Conservation (phyloP, 1,140 invertebrate species). For the Hylaeus anthracinus region DNA sequence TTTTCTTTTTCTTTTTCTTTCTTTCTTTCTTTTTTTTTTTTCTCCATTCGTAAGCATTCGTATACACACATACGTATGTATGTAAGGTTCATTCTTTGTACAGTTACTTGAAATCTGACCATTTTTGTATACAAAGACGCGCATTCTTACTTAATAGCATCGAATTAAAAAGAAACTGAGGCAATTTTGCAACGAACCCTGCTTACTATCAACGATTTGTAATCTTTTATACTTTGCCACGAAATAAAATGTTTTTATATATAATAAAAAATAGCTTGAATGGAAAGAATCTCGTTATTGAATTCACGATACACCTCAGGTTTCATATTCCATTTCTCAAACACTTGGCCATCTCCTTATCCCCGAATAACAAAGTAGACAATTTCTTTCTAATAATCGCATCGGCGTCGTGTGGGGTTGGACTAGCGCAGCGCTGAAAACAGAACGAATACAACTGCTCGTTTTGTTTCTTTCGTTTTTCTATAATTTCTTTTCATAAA, state of each 20-base stretch:
- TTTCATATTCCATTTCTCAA: no score
- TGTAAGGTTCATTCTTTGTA: not conserved
- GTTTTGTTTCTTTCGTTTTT: not conserved
- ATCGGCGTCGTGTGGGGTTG: not conserved
- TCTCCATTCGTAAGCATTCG: not conserved
- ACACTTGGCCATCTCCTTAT: no score
- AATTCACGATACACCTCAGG: not conserved
- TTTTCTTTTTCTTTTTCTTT: no score
- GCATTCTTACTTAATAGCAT: not conserved
- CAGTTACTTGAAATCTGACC: not conserved
- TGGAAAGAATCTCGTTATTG: no score
- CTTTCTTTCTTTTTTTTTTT: not conserved
- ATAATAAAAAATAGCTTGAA: constrained; percentile 25
- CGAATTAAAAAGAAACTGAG: not conserved
- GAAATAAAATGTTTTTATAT: constrained; percentile 23
- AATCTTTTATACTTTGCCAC: constrained; percentile 36
- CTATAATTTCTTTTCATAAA: constrained; percentile 3
- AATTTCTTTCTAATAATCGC: no score
- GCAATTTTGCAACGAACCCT: not conserved
- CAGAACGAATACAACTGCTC: not conserved
- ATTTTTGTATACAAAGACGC: not conserved
- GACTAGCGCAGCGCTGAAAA: not conserved
- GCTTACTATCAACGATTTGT: constrained; percentile 25
- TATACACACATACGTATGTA: not conserved
- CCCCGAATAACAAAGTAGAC: no score